Evolutionary conservation across 2,888 invertebrate genomes (phyloP).

Genomic region (Heteropelma amictum): DNA sequence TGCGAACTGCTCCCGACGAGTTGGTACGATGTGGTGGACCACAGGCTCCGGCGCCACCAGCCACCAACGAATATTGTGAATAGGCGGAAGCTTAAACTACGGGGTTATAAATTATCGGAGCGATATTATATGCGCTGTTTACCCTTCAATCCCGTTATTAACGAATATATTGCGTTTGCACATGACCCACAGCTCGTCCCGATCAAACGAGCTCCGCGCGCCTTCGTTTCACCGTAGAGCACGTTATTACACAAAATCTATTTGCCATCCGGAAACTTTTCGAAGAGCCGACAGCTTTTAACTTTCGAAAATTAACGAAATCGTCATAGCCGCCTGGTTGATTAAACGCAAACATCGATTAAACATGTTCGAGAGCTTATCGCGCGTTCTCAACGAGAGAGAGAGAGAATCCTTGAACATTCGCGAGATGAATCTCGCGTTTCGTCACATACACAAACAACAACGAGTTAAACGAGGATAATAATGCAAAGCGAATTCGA

Average conservation of each 20-base stretch:
- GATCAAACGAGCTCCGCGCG: neutral
- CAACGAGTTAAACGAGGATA: constrained; percentile 3
- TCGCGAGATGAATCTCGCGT: neutral
- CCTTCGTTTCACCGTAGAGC: neutral
- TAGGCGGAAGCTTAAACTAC: constrained; percentile 32
- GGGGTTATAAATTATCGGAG: constrained; percentile 65
- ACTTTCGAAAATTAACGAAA: neutral
- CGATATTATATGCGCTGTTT: constrained; percentile 67
- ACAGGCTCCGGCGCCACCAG: constrained; percentile 39
- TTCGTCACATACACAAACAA: neutral
- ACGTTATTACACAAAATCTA: neutral
- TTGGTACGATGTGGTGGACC: constrained; percentile 51
- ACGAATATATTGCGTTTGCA: constrained; percentile 51
- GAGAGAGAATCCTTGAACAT: neutral
- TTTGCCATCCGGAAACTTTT: neutral
- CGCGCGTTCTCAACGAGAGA: too few species aligned
- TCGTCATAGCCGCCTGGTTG: constrained; percentile 12
- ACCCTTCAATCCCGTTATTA: constrained; percentile 65
- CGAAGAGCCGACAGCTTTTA: neutral
- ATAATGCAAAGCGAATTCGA: constrained; percentile 29
- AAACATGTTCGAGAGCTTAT: constrained; percentile 1
- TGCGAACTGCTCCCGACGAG: constrained; percentile 34
- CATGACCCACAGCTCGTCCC: constrained; percentile 48
- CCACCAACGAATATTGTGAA: constrained; percentile 31
- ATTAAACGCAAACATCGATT: constrained; percentile 41